Evolutionary conservation across 1,140 invertebrate species (phyloP).

Genomic region (Drosophila rufa): DNA sequence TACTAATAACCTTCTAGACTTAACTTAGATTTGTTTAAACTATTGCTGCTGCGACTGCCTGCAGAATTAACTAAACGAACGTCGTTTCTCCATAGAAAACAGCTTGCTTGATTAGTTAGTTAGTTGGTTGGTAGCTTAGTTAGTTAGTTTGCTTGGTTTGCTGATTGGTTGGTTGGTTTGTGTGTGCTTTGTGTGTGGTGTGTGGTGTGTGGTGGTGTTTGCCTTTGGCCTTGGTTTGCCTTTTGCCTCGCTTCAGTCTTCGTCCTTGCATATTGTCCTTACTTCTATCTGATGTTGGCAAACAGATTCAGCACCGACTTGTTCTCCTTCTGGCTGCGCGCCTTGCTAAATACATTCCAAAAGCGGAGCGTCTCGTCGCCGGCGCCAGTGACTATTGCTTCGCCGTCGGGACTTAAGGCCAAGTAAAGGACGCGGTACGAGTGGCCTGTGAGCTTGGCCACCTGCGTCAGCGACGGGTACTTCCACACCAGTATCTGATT

Average conservation of each 20-base stretch:
- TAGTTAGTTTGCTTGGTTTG: no score
- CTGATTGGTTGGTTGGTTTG: no score
- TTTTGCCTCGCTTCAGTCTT: conserved; percentile 68
- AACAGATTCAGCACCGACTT: conserved; percentile 99
- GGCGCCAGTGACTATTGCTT: conserved; percentile 99
- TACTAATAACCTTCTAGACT: conserved; percentile 26
- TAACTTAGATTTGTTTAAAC: conserved; percentile 32
- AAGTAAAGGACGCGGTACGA: conserved; percentile 98
- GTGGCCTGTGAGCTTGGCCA: conserved; percentile 99
- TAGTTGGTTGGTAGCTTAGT: conserved; percentile 5
- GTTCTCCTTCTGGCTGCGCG: conserved; percentile 96
- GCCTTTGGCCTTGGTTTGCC: conserved; percentile 58
- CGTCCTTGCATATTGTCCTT: conserved; percentile 36
- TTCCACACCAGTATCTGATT: conserved; percentile 99
- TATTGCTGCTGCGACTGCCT: conserved; percentile 26
- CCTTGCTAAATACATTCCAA: conserved; percentile 99
- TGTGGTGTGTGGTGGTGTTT: conserved; percentile 21
- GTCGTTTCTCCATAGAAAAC: conserved; percentile 10
- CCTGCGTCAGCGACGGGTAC: conserved; percentile 97
- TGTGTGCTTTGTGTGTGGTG: not conserved
- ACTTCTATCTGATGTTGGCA: conserved; percentile 86
- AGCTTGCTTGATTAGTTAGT: conserved; percentile 6
- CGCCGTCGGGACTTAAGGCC: conserved; percentile 99
- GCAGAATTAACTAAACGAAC: conserved; percentile 25
- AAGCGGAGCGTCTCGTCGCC: conserved; percentile 99